Percentiles rank a stretch among this genome's conserved stretches.
Conservation (phyloP, 1,140 invertebrate genomes). For the Mactra quadrangularis region DNA sequence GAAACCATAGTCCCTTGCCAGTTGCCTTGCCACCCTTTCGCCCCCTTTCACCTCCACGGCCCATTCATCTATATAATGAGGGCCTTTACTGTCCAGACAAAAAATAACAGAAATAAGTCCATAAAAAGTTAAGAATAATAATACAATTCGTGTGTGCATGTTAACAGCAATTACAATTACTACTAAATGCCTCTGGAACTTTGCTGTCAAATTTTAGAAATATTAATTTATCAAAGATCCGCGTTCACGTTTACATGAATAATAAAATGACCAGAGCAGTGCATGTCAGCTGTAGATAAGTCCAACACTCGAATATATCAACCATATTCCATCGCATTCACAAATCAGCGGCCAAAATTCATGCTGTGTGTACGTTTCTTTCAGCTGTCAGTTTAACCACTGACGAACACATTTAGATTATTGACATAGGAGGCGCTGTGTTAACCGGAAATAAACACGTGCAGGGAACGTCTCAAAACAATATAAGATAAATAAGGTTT, state of each 20-base stretch:
- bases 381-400: slow-evolving; percentile 51
- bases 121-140: neutral
- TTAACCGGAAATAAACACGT: neutral
- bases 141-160: slow-evolving; percentile 13
- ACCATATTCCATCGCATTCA: slow-evolving; percentile 47
- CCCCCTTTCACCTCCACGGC: slow-evolving; percentile 42
- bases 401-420: slow-evolving; percentile 25
- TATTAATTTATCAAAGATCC: too few relatives aligned
- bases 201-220: neutral
- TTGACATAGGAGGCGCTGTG: slow-evolving; percentile 53
- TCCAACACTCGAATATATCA: neutral
- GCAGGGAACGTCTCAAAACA: slow-evolving; percentile 21
- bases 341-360: neutral
- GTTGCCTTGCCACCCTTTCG: slow-evolving; percentile 16
- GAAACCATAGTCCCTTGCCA: slow-evolving; percentile 45
- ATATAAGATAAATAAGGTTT: neutral
- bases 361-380: neutral
- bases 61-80: slow-evolving; percentile 51
- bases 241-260: neutral
- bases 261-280: neutral
- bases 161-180: slow-evolving; percentile 1
- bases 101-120: slow-evolving; percentile 13
- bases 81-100: neutral
- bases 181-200: neutral
- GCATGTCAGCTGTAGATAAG: neutral